Percentiles rank a stretch among this genome's conserved stretches.
Evolutionary conservation across 1,140 invertebrate genomes (phyloP).

Genomic region (Semibalanus balanoides): DNA sequence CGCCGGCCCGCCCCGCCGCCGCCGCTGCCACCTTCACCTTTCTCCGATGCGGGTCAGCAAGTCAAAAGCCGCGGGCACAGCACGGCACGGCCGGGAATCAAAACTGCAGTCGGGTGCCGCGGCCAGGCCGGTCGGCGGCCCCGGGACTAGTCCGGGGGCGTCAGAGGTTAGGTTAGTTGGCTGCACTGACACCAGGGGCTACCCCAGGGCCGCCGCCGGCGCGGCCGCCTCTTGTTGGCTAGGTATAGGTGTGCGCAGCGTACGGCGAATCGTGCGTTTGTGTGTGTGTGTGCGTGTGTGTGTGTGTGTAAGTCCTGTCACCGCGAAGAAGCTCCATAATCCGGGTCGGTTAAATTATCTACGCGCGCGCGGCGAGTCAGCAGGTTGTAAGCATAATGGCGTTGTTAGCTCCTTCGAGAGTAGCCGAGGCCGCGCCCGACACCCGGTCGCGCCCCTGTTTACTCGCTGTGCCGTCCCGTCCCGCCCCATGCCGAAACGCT

Average conservation of each 20-base stretch:
- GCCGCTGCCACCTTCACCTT: no score
- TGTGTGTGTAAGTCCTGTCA: neutral
- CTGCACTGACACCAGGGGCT: no score
- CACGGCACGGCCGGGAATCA: neutral
- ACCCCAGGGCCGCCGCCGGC: no score
- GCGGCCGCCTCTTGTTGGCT: neutral
- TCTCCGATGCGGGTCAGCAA: neutral
- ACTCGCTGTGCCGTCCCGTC: neutral
- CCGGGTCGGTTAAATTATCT: neutral
- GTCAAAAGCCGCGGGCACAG: neutral
- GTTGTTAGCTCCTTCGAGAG: neutral
- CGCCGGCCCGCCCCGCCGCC: no score
- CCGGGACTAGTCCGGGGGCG: no score
- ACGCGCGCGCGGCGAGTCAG: no score
- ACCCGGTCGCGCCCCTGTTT: neutral
- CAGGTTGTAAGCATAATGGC: neutral
- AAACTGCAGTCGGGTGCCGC: neutral
- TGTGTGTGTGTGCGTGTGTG: neutral
- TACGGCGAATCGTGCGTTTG: no score
- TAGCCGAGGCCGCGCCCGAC: no score
- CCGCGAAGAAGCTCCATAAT: neutral
- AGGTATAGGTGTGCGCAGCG: neutral
- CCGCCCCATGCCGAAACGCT: neutral
- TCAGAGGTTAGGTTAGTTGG: no score
- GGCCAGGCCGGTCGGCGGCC: no score